A percentile compares a stretch with the other conserved stretches of the same genome.
Conservation (phyloP, 2,797 vertebrate genomes). For the Pseudochromis fuscus region DNA sequence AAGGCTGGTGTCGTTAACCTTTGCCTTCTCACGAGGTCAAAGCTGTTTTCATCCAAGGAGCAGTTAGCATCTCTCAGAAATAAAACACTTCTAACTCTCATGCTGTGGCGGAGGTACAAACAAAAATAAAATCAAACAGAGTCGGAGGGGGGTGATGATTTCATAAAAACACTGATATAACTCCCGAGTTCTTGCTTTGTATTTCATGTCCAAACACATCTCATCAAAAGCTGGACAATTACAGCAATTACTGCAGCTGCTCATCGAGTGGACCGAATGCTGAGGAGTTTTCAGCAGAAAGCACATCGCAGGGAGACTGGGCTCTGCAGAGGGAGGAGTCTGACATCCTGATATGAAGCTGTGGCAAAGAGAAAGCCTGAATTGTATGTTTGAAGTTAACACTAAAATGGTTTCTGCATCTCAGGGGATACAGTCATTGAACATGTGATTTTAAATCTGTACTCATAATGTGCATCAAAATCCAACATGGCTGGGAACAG, state of each 20-base stretch:
- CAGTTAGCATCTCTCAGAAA: conserved; percentile 1
- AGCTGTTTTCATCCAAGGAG: background rate
- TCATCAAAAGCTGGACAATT: conserved; percentile 69
- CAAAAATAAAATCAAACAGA: conserved; percentile 31
- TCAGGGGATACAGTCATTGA: too few species aligned
- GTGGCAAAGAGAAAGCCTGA: background rate
- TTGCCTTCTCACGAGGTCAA: conserved; percentile 9
- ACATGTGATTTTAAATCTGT: too few species aligned
- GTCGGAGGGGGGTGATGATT: conserved; percentile 25
- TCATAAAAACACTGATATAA: conserved; percentile 40
- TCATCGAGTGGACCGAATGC: conserved; percentile 44
- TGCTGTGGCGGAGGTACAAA: conserved; percentile 20
- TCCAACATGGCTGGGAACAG: too few species aligned
- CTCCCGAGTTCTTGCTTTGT: conserved; percentile 40
- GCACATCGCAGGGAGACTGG: conserved; percentile 37
- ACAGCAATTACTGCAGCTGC: conserved; percentile 72
- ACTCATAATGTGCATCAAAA: too few species aligned
- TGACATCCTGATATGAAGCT: conserved; percentile 9
- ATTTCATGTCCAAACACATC: conserved; percentile 65
- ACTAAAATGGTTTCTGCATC: too few species aligned
- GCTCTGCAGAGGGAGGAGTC: conserved; percentile 16
- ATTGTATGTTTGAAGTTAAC: background rate
- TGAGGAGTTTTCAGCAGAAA: conserved; percentile 40
- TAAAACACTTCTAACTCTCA: background rate
- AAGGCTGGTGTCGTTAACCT: too few species aligned